Base-by-base conservation (phyloP, 2,113 vertebrate genomes). In the Ondatra zibethicus region DNA sequence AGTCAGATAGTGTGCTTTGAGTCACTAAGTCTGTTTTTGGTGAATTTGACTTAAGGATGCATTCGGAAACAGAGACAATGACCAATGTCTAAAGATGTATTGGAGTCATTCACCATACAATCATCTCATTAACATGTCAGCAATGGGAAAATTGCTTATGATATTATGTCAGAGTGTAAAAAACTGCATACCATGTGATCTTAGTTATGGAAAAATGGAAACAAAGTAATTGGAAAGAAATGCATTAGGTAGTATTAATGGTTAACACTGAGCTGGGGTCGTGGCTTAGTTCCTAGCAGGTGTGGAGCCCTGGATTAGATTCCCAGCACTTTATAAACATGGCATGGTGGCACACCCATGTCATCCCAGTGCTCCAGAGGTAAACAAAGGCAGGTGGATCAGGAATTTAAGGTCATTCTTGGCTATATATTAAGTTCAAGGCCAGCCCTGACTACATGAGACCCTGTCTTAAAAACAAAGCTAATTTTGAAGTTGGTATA, bases 61-160 rank as follows among this genome's bases (percentile, higher is more conserved):
- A 77, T 89, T 91, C 87, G 92, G 82, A 97, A 63, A 68, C 66
- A 65, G 66, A 55, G 61, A 86, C 92, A 52, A 63, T 27, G 65
- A 58, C 47, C 36, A 72, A 52, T 63, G 31, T 89, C 81, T 55
- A 86, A 36, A 58, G 92, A 95, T 31, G 6, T 58, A 55, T 52
- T 63, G 39, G 42, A 89, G 65, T 66, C 66, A 77, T 42, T 84
- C 36, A 63, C 91, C 89, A 86, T 45, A 61, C 75, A 81, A 78
- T 87, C 45, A 72, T 92, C 92, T 50, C 82, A 36, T 86, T 91
- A 78, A 47, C 16, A 16, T 96, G 95, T 90, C 77, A 84, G 66
- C 27, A 58, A 55, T 76, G 52, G 61, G 92, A 66, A 92, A 61
- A 86, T 42, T 42, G 29, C 65, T 95, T 80, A n/a, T 68, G 81